Evolutionary conservation across 2,113 vertebrate species (phyloP), one percentile per base, ranked within the genome.

Genomic region (Apaloderma vittatum): DNA sequence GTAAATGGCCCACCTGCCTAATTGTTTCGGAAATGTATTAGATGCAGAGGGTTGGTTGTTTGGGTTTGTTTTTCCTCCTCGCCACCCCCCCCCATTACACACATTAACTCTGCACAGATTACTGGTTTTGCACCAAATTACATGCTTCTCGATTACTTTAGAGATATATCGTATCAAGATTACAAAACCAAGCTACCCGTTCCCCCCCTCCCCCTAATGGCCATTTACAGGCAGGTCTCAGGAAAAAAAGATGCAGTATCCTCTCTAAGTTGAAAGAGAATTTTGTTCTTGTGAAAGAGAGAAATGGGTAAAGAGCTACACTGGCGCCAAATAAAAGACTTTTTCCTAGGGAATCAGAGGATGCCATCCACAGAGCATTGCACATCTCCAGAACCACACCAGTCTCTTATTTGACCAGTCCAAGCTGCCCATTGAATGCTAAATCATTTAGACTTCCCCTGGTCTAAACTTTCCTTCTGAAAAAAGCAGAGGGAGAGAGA

Each of bases 151-250:
- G 45, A 86, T 86, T 89, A 94, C 55, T 93, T 90, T 30, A 79
- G 81, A 89, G 82, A 96, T 88, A 87, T 15, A 91, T 77, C 3
- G 7, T 87, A 95, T 59, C 71, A 97, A 96, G 94, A 78, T 88
- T 86, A 96, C 79, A 97, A 97, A 98, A 92, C 84, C 92, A 93
- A 95, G 73, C 67, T 88, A 93, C 94, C 88, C 86, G 70, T 85
- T 79, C 95, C 97, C 92, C 78, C 91, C 89, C 91, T 94, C 72
- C 83, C 90, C 78, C 79, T 86, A 87, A 80, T 11, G 95, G 95
- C 91, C 97, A 97, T 97, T 98, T 98, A 98, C 96, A 98, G 91
- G 96, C 96, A 98, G 97, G 70, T 94, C 87, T 97, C 94, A 92
- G 87, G 93, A 95, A 84, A 97, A 88, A 94, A 96, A 97, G 46